Conservation (phyloP, 2,888 invertebrate genomes). For the Hydroisotoma schaefferi region DNA sequence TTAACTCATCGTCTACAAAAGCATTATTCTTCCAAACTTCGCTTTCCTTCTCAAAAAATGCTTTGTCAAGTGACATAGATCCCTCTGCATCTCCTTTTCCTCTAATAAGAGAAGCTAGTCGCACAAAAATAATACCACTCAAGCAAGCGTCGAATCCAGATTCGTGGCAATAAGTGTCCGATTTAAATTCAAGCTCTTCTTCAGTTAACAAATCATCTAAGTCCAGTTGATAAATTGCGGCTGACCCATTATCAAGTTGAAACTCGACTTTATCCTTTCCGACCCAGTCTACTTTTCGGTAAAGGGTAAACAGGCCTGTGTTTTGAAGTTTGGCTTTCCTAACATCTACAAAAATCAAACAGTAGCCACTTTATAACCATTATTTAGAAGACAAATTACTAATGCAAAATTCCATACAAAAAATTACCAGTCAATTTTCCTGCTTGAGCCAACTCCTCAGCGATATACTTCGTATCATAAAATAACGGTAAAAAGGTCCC, state of each 20-base stretch:
- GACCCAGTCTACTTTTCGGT: conserved; percentile 2
- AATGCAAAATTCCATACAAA: background rate
- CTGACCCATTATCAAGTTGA: conserved; percentile 5
- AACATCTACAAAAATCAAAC: background rate
- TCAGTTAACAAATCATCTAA: conserved; percentile 15
- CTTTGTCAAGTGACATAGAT: background rate
- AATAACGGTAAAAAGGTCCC: conserved; percentile 9
- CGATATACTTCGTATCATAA: conserved; percentile 34
- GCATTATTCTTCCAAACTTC: conserved; percentile 2
- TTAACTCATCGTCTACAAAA: background rate
- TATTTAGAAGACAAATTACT: background rate
- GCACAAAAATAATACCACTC: conserved; percentile 23
- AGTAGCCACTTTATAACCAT: background rate
- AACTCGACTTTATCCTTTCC: background rate
- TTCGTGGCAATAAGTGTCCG: conserved; percentile 22
- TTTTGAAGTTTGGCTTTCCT: background rate
- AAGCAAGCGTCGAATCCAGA: conserved; percentile 32
- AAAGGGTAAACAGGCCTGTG: conserved; percentile 15
- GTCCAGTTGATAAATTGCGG: conserved; percentile 9
- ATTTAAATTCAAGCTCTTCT: conserved; percentile 13
- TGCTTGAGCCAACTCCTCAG: conserved; percentile 5
- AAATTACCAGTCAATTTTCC: background rate
- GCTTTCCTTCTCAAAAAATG: background rate
- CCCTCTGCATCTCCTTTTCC: background rate
- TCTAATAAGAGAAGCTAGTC: conserved; percentile 7